Base-by-base conservation (phyloP, 2,888 invertebrate species). In the Falcaria lacertinaria region DNA sequence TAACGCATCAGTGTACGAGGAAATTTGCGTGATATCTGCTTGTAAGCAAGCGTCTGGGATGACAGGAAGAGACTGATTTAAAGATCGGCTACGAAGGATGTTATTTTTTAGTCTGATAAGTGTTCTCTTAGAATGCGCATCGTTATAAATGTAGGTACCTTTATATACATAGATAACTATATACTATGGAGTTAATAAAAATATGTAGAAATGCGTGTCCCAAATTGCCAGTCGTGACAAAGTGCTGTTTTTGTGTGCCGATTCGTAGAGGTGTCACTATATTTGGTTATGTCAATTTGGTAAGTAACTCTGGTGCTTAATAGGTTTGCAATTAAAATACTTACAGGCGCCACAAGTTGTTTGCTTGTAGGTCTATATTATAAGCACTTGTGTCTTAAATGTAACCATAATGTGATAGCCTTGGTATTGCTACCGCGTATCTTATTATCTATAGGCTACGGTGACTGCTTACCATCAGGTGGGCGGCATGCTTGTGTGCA, bases 241-340 rank as follows among this genome's bases (percentile, higher is more conserved):
- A 80, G 64, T 83, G 83, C 15, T 83, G 83, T 43, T 80, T 75
- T 41, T 81, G 74, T 51, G 73, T 83, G 34, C 80, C 83, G 0
- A 60, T 80, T 5, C 57, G 78, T 16, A 73, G 64, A 50, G 83
- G 82, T 11, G 70, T 83, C 5, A 69, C 70, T 35, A 74, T 81
- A 41, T 80, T 80, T 48, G 82, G 76, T 57, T 82, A 83, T 53
- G 65, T 75, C 43, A 79, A 80, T 62, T 67, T 83, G 64, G 83
- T 83, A 52, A 73, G 82, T 73, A 37, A n/a, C n/a, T n/a, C n/a
- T n/a, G n/a, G n/a, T n/a, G n/a, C n/a, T n/a, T n/a, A n/a, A n/a
- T n/a, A n/a, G n/a, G n/a, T n/a, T n/a, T n/a, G n/a, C n/a, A n/a
- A n/a, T n/a, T n/a, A n/a, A n/a, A n/a, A n/a, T n/a, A n/a, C n/a